A percentile compares a stretch with the other conserved stretches of the same genome.
Evolutionary conservation across 1,140 invertebrate species (phyloP).

Genomic region (Drosophila virilis): DNA sequence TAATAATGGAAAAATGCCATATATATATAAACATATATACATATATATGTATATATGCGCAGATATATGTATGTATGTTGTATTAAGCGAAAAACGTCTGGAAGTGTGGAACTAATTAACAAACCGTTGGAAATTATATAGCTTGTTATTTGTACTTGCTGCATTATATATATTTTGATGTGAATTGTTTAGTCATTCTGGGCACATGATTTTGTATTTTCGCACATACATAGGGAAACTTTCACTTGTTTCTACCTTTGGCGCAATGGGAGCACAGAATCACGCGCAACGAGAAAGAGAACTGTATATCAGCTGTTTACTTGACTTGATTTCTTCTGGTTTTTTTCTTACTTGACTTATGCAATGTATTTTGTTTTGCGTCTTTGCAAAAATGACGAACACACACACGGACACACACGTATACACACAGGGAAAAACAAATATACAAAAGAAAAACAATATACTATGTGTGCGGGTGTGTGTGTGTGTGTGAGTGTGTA

Average conservation of each 20-base stretch:
- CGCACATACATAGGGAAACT: constrained; percentile 25
- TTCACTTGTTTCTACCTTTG: constrained; percentile 52
- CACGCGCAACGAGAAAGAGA: constrained; percentile 12
- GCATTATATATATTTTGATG: neutral
- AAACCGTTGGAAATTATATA: constrained; percentile 45
- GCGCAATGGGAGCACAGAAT: constrained; percentile 35
- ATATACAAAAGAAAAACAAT: constrained; percentile 12
- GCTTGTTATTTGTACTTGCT: neutral
- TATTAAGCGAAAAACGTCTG: neutral
- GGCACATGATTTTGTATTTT: constrained; percentile 26
- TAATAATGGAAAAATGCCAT: constrained; percentile 19
- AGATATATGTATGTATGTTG: too few relatives aligned
- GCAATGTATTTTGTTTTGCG: constrained; percentile 75
- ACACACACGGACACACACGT: constrained; percentile 29
- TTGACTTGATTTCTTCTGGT: constrained; percentile 50
- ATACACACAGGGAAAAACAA: constrained; percentile 1
- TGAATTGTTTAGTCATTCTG: constrained; percentile 29
- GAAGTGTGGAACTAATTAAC: constrained; percentile 64
- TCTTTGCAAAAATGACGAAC: constrained; percentile 63
- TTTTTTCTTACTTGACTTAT: constrained; percentile 64
- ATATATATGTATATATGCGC: too few relatives aligned
- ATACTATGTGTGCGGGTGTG: constrained; percentile 3
- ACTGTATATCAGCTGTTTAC: constrained; percentile 38
- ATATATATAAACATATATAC: neutral
- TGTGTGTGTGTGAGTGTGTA: neutral